Base-by-base conservation (phyloP, 2,113 vertebrate genomes). In the Rhinopomastus cyanomelas region DNA sequence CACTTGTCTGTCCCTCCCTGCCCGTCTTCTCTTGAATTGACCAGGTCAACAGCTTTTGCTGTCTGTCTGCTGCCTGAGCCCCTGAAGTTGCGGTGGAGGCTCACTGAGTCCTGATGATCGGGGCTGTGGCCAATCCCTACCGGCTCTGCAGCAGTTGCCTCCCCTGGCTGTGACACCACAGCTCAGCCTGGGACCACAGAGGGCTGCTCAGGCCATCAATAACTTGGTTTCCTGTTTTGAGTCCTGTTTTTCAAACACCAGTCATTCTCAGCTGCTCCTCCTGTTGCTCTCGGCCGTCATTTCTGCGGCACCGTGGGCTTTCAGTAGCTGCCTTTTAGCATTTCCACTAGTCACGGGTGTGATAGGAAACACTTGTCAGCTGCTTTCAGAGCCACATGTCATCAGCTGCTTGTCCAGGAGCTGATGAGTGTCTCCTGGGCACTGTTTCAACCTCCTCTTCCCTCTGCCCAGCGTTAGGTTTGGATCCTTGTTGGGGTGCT, bases 341-440 rank as follows among this genome's bases (percentile, higher is more conserved):
- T 91, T 91, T 93, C 86, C 83, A 42, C n/a, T 34, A 56, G 52
- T 74, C 32, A 16, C 32, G 79, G 19, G 17, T 53, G 61, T 44
- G 53, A 72, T 65, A 42, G 89, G 79, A 92, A 94, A 85, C 42
- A 87, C 3, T 68, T 76, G 21, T 81, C 80, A 87, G 75, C 87
- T 15, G 9, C 51, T 94, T 85, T 73, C 19, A 18, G n/a, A 53
- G 19, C 32, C 21, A 11, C 4, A 1, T 51, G 39, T n/a, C 39
- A 53, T 44, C 32, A 19, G 57, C 56, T n/a, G 53, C 30, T 42
- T 46, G 53, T 37, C 39, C 74, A 75, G 76, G 75, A 42, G 32
- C 61, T 3, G 2, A 7, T 56, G 61, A 66, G 21, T 14, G 16
- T 84, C 36, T 89, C 75, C 85, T 72, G 65, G 46, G 4, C 37